A percentile compares a stretch with the other conserved stretches of the same genome.
phyloP scores from a whole-genome alignment of 2,888 invertebrate species.

The Epinotia brunnichana region DNA sequence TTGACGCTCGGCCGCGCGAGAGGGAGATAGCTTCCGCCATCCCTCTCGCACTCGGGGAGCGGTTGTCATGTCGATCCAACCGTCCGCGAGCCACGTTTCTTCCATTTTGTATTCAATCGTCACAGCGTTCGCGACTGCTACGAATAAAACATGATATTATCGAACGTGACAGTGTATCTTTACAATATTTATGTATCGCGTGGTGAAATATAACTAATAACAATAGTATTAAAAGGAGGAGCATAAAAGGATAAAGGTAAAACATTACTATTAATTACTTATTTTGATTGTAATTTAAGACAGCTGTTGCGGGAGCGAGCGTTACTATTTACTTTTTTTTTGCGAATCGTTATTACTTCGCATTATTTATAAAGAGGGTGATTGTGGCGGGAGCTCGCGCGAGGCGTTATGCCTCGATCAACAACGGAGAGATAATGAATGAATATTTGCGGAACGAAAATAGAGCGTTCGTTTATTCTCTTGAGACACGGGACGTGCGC shows the following conservation, averaged over 20 bases:
- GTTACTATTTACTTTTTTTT: conserved; percentile 6
- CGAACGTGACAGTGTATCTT: conserved; percentile 43
- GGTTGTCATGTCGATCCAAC: conserved; percentile 46
- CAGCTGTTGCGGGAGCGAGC: conserved; percentile 8
- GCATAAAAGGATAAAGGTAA: conserved; percentile 31
- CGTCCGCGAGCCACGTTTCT: conserved; percentile 49
- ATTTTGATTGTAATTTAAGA: conserved; percentile 3
- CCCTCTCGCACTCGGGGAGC: conserved; percentile 39
- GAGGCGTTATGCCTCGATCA: conserved; percentile 17
- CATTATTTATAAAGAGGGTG: conserved; percentile 21
- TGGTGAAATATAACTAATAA: conserved; percentile 17
- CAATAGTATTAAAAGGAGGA: not conserved
- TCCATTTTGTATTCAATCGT: conserved; percentile 62
- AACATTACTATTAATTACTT: not conserved
- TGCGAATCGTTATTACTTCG: not conserved
- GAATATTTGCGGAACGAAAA: conserved; percentile 3
- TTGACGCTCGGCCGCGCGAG: conserved; percentile 20
- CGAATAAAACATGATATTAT: conserved; percentile 47
- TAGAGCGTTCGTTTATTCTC: conserved; percentile 16
- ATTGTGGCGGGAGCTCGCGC: conserved; percentile 1
- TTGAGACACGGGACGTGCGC: conserved; percentile 6
- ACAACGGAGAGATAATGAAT: conserved; percentile 20
- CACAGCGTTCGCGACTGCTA: conserved; percentile 51
- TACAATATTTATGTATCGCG: conserved; percentile 25
- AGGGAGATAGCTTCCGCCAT: conserved; percentile 29